Conservation (phyloP, 2,888 invertebrate genomes). For the Synergus laeviventris region DNA sequence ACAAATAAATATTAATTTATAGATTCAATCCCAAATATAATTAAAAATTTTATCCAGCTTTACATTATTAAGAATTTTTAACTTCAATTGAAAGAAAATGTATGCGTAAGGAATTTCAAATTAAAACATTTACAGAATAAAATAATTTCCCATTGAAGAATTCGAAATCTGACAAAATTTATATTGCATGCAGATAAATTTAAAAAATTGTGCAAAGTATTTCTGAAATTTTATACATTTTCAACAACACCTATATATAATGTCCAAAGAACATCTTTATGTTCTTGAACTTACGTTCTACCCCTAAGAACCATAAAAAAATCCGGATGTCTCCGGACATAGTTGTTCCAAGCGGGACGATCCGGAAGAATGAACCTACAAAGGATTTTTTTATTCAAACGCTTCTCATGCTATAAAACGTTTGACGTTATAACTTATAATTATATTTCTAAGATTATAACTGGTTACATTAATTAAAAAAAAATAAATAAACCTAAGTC, state of each 20-base stretch:
- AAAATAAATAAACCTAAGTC: too few species aligned
- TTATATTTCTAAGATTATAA: not conserved
- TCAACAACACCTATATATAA: constrained; percentile 10
- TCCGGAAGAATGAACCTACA: constrained; percentile 66
- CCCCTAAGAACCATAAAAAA: constrained; percentile 73
- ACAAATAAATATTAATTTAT: not conserved
- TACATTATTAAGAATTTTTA: not conserved
- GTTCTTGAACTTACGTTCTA: constrained; percentile 71
- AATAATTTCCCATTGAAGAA: too few species aligned
- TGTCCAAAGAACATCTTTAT: constrained; percentile 32
- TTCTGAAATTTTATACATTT: not conserved
- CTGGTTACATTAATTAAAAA: too few species aligned
- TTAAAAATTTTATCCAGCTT: not conserved
- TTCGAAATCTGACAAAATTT: not conserved
- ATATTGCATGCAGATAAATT: not conserved
- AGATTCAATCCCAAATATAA: not conserved
- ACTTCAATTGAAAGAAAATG: not conserved
- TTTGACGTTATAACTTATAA: not conserved
- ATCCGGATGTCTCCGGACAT: constrained; percentile 70
- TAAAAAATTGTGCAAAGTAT: constrained; percentile 3
- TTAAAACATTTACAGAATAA: too few species aligned
- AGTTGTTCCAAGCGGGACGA: constrained; percentile 70
- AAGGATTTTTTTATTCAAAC: constrained; percentile 51
- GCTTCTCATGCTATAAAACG: constrained; percentile 31
- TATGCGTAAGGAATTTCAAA: too few species aligned